Conservation (phyloP, 1,140 invertebrate genomes). For the Eubasilissa regina region DNA sequence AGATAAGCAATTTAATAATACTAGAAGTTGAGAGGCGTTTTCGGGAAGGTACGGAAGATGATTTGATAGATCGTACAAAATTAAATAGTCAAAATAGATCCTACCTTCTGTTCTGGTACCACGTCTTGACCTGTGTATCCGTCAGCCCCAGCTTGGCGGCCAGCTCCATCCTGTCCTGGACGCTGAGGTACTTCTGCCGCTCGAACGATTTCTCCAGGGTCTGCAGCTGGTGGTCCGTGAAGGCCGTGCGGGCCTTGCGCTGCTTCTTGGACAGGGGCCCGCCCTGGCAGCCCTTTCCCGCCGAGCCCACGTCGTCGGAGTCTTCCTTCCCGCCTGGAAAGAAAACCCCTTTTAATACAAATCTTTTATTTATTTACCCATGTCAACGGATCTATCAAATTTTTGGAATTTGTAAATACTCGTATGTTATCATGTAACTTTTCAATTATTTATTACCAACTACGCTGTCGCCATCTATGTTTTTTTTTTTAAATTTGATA, state of each 20-base stretch:
- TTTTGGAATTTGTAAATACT: too few relatives aligned
- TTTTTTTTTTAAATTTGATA: too few relatives aligned
- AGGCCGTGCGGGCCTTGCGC: slow-evolving; percentile 97
- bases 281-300: slow-evolving; percentile 52
- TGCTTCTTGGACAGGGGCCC: slow-evolving; percentile 88
- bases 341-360: too few relatives aligned
- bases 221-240: slow-evolving; percentile 98
- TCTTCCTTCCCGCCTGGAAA: slow-evolving; percentile 57
- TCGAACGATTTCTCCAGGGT: slow-evolving; percentile 98
- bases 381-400: too few relatives aligned
- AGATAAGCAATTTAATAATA: too few relatives aligned
- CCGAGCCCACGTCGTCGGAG: slow-evolving; percentile 56
- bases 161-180: slow-evolving; percentile 98
- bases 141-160: slow-evolving; percentile 96
- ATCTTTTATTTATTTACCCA: too few relatives aligned
- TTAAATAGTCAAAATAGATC: slow-evolving; percentile 57
- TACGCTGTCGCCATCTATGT: too few relatives aligned
- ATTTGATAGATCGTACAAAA: too few relatives aligned
- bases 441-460: too few relatives aligned
- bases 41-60: too few relatives aligned
- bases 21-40: too few relatives aligned
- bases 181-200: slow-evolving; percentile 97
- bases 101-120: slow-evolving; percentile 99
- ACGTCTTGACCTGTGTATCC: slow-evolving; percentile 99
- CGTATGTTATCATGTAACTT: too few relatives aligned